Evolutionary conservation across 2,797 vertebrate genomes (phyloP).

Genomic region (Melanotaenia trifasciata): DNA sequence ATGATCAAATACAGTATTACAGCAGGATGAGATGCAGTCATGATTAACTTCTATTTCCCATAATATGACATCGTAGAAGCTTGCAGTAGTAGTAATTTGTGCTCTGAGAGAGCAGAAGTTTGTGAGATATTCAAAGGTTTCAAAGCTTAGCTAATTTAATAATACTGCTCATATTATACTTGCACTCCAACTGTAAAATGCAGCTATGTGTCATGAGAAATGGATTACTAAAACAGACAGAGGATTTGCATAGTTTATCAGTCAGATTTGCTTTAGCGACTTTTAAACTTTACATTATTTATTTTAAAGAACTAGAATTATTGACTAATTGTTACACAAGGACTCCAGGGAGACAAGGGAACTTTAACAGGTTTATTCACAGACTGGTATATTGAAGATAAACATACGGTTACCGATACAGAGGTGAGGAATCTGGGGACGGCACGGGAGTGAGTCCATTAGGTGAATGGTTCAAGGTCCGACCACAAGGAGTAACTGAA

Average conservation of each 20-base stretch:
- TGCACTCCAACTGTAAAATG: not conserved
- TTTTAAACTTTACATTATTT: not conserved
- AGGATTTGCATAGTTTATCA: not conserved
- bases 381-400: too few relatives aligned
- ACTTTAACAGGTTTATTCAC: too few relatives aligned
- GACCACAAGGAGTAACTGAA: too few relatives aligned
- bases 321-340: too few relatives aligned
- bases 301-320: not conserved
- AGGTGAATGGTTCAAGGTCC: too few relatives aligned
- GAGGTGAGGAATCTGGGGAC: too few relatives aligned
- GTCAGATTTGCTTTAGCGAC: not conserved
- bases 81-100: not conserved
- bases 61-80: not conserved
- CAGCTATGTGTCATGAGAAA: not conserved
- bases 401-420: too few relatives aligned
- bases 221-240: not conserved
- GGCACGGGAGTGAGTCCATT: too few relatives aligned
- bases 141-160: not conserved
- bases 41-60: not conserved
- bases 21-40: not conserved
- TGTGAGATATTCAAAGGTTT: not conserved
- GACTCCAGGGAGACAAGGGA: too few relatives aligned
- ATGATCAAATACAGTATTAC: not conserved
- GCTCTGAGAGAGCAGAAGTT: not conserved
- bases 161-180: not conserved